These are phyloP conservation scores for Rhinatrema bivittatum DNA, from an alignment of 2,797 vertebrate species.

Conservation along the genomic window DNA sequence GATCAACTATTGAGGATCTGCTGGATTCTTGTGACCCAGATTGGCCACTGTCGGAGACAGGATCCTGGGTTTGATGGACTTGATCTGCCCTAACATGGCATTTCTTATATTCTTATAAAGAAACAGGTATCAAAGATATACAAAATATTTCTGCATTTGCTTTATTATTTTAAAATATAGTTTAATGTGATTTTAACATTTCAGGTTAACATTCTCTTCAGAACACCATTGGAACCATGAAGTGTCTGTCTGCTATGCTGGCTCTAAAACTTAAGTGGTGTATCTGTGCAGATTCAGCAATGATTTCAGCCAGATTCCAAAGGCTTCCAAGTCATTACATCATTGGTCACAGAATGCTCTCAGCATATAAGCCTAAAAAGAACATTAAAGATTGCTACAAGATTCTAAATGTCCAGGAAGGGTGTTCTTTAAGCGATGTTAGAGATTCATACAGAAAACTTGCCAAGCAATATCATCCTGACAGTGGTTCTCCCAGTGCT, in stretches of 20 bases:
- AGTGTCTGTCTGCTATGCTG: constrained; percentile 13
- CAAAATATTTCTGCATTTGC: too few species aligned
- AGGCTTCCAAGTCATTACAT: neutral
- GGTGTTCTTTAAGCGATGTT: constrained; percentile 62
- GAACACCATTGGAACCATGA: constrained; percentile 10
- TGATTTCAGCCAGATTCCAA: constrained; percentile 26
- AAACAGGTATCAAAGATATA: too few species aligned
- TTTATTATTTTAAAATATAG: too few species aligned
- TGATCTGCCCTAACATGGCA: too few species aligned
- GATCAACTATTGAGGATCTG: too few species aligned
- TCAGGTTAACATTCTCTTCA: constrained; percentile 16
- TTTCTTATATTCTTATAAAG: too few species aligned
- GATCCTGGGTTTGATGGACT: too few species aligned
- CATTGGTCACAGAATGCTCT: constrained; percentile 29
- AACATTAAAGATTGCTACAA: constrained; percentile 62
- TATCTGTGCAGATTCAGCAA: neutral
- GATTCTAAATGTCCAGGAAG: constrained; percentile 70
- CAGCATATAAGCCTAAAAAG: constrained; percentile 25
- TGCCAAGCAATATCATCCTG: constrained; percentile 87
- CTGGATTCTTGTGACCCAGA: too few species aligned
- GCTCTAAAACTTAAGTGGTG: constrained; percentile 19
- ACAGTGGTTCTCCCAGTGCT: constrained; percentile 66
- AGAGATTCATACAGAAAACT: constrained; percentile 73
- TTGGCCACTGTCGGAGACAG: too few species aligned
- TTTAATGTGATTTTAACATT: constrained; percentile 15